A percentile compares a stretch with the other conserved stretches of the same genome.
Conservation (phyloP, 1,140 invertebrate species). For the Drosophila murphyi region DNA sequence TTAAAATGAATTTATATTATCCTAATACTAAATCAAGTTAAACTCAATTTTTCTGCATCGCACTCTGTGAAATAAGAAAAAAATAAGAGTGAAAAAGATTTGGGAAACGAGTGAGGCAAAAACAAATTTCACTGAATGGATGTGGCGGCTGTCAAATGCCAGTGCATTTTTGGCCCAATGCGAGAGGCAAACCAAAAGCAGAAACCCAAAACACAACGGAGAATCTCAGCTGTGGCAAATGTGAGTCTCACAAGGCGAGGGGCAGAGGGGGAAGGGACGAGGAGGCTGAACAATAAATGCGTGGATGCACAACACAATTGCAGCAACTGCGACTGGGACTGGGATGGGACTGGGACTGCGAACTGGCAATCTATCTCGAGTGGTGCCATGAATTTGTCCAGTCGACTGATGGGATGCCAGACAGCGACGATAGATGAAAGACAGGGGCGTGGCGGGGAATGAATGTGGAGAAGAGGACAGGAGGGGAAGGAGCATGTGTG, state of each 20-base stretch:
- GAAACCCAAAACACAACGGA: slow-evolving; percentile 18
- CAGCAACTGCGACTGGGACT: slow-evolving; percentile 20
- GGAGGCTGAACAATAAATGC: slow-evolving; percentile 42
- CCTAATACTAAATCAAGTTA: not conserved
- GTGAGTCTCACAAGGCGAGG: slow-evolving; percentile 9
- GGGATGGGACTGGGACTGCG: slow-evolving; percentile 11
- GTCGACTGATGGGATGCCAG: slow-evolving; percentile 44
- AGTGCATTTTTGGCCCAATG: slow-evolving; percentile 58
- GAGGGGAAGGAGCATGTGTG: slow-evolving; percentile 53
- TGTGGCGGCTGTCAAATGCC: slow-evolving; percentile 77
- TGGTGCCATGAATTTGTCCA: slow-evolving; percentile 71
- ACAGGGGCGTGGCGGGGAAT: not conserved
- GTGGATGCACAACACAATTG: slow-evolving; percentile 49
- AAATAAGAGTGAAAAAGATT: slow-evolving; percentile 10
- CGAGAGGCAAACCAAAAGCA: slow-evolving; percentile 9
- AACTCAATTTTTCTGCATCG: no score
- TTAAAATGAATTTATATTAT: slow-evolving; percentile 58
- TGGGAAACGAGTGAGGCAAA: slow-evolving; percentile 29
- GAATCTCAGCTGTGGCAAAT: slow-evolving; percentile 70
- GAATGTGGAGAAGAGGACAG: not conserved
- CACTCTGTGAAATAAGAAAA: slow-evolving; percentile 14
- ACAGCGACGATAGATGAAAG: not conserved
- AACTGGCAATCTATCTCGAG: slow-evolving; percentile 75
- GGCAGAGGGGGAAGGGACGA: not conserved
- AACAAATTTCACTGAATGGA: slow-evolving; percentile 70